Base-by-base conservation (phyloP, 2,888 invertebrate species). In the Busseola fusca region DNA sequence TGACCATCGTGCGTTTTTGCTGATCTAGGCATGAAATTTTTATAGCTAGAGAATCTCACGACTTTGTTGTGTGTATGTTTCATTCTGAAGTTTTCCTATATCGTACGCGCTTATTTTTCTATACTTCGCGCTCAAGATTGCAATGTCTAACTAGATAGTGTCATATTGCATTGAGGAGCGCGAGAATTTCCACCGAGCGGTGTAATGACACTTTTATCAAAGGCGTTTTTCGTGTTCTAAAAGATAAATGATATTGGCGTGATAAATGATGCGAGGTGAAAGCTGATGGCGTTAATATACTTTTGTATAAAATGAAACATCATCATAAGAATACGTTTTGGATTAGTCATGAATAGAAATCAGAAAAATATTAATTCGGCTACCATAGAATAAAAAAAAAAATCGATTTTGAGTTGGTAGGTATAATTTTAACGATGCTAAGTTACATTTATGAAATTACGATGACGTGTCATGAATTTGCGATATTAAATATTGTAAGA, bases 151-250 rank as follows among this genome's bases (percentile, higher is more conserved):
- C 50, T 62, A 73, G 59, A 64, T 52, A 62, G 74, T 34, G 52
- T 62, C 40, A 65, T 73, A 73, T 73, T 73, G 62, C 79, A 62
- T 58, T 75, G 48, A 56, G 57, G 27, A 50, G 14, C 48, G 25
- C 42, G 45, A 65, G 37, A 59, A 25, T 62, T 69, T 56, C n/a
- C 70, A 70, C 45, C 37, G 50, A 58, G 30, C 27, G 25, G 34
- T 66, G 62, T 66, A 76, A 80, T 80, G 65, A 75, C 54, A 76
- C 58, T 65, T 76, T 80, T 80, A 74, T 80, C 60, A 48, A 57
- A 68, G 57, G 30, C 54, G 56, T 68, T 69, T 80, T 66, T 66
- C 52, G 54, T 50, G 40, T 42, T 45, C 25, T 21, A 30, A 25
- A 64, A 57, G 63, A 69, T 75, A 69, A 80, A 80, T 66, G 37